Conservation (phyloP, 2,797 vertebrate genomes). For the Scyliorhinus canicula region DNA sequence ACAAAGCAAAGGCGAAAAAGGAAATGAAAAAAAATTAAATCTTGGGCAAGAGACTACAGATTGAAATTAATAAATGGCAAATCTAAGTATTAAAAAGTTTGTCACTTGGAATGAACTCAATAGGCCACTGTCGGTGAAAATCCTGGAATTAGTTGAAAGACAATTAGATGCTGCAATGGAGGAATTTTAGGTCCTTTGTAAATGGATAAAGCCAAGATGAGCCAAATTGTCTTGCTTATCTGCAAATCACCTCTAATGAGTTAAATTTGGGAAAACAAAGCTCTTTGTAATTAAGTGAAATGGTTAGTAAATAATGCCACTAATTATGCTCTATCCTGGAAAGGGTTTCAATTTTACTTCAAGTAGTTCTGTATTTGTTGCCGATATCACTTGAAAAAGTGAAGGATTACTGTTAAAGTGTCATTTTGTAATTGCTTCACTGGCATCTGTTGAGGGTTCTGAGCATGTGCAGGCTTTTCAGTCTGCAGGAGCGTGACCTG, state of each 20-base stretch:
- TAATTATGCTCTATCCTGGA: not conserved
- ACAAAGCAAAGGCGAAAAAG: not conserved
- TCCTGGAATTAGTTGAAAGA: not conserved
- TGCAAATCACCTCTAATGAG: not conserved
- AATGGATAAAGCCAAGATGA: not conserved
- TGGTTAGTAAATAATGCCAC: not conserved
- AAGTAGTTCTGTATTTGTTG: not conserved
- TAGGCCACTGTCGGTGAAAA: not conserved
- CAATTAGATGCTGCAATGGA: not conserved
- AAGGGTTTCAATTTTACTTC: not conserved
- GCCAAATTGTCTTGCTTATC: not conserved
- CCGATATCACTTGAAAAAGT: not conserved
- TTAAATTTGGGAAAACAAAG: not conserved
- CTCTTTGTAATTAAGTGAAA: not conserved
- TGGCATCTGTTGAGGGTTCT: no score
- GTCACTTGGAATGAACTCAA: not conserved
- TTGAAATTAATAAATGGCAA: not conserved
- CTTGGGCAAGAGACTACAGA: no score
- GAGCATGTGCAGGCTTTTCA: no score
- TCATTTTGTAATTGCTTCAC: no score
- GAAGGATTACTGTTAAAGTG: no score
- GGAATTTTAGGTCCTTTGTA: not conserved
- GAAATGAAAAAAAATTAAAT: not conserved
- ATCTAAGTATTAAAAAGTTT: not conserved
- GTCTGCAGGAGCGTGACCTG: no score